phyloP scores from a whole-genome alignment of 2,888 invertebrate species.

The Yponomeuta malinellus region DNA sequence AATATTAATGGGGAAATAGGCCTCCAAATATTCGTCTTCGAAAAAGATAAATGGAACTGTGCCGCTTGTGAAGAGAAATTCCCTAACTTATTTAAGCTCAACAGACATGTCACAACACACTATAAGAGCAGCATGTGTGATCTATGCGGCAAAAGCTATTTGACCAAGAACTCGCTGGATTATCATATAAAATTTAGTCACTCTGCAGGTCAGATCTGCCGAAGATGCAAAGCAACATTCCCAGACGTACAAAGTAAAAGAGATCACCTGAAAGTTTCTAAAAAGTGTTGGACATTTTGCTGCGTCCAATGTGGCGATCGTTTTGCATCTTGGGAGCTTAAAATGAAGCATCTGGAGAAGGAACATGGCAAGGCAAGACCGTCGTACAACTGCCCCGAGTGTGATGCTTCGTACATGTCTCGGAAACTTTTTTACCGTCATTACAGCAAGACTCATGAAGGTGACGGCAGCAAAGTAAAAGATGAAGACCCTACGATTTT shows the following conservation, averaged over 20 bases:
- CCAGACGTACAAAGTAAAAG: constrained; percentile 39
- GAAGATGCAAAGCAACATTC: constrained; percentile 57
- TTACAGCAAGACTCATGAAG: too few species aligned
- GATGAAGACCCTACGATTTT: too few species aligned
- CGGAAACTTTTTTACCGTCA: too few species aligned
- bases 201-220: constrained; percentile 42
- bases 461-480: too few species aligned
- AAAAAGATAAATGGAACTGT: constrained; percentile 48
- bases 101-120: constrained; percentile 55
- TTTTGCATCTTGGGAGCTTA: constrained; percentile 55
- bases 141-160: constrained; percentile 53
- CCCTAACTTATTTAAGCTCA: constrained; percentile 45
- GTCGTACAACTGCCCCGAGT: constrained; percentile 50
- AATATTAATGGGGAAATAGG: constrained; percentile 43
- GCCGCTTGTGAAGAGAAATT: constrained; percentile 44
- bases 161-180: constrained; percentile 47
- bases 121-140: constrained; percentile 56
- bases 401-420: constrained; percentile 33
- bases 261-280: constrained; percentile 42
- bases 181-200: constrained; percentile 54
- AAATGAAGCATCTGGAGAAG: constrained; percentile 46
- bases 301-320: constrained; percentile 53
- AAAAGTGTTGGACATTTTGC: constrained; percentile 48
- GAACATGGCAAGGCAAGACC: constrained; percentile 34
- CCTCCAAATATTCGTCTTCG: constrained; percentile 52